Base-by-base conservation (phyloP, 2,113 vertebrate genomes). In the Todiramphus saurophagus region DNA sequence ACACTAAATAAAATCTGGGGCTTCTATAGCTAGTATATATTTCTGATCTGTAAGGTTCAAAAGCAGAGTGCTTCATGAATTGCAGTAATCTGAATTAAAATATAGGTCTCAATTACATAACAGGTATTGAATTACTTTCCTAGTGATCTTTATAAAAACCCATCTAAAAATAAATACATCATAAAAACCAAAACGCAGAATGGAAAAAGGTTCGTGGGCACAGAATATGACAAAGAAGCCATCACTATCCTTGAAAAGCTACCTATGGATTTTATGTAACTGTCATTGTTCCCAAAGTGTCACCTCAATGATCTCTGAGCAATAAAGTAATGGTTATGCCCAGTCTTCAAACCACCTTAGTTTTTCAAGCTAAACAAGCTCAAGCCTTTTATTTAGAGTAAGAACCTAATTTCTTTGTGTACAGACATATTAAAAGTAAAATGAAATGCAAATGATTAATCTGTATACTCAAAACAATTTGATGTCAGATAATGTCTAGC, bases 81-180 rank as follows among this genome's bases (percentile, higher is more conserved):
- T 91, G 51, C 56, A 84, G 64, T 23, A 81, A 41, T 63, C 17
- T 50, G 60, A 95, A 85, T 69, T 80, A 91, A 90, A 93, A 92
- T 77, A 86, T 1, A 86, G 43, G 17, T 16, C 56, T 89, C 1
- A 80, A 83, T 89, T 83, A 81, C 8, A 8, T 89, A 90, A 89
- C 12, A 69, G 35, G 4, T 46, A 70, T 27, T 74, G 43, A 92
- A 90, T 33, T 75, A 64, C 46, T 16, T 87, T 75, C 60, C 33
- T 50, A 74, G 50, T 43, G 55, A 88, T 80, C 64, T 86, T 81
- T 39, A 46, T 44, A 89, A 93, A 89, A 93, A 59, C 2, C 3
- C 37, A 17, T n/a, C 83, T 96, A 89, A 93, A 97, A 93, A 83
- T 70, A 74, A 69, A 92, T 37, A 60, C 13, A 35, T n/a, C 28